Conservation (phyloP, 2,888 invertebrate genomes). For the Halictus quadricinctus region DNA sequence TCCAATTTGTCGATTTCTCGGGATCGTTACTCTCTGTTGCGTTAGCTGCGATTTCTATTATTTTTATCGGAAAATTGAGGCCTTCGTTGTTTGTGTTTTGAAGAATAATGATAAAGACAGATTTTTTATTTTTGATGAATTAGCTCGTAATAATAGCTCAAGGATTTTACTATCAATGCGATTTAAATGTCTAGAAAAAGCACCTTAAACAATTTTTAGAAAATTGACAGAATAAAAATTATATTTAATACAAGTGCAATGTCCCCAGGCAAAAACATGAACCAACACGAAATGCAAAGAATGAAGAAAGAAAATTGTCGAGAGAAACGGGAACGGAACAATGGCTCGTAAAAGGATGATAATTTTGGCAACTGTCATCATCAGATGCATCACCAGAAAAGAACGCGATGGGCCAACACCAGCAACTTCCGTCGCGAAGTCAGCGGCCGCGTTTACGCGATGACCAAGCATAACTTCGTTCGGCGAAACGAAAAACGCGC, state of each 20-base stretch:
- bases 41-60: background rate
- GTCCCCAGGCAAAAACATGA: background rate
- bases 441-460: constrained; percentile 27
- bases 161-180: no score
- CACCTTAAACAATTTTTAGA: no score
- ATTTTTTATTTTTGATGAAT: no score
- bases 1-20: background rate
- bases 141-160: no score
- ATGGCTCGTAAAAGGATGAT: background rate
- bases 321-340: background rate
- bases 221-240: no score
- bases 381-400: background rate
- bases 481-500: constrained; percentile 19
- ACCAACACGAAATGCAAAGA: background rate
- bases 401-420: constrained; percentile 30
- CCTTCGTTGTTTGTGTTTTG: no score
- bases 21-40: background rate
- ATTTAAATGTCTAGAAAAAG: no score
- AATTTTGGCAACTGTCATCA: background rate
- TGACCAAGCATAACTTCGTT: constrained; percentile 3
- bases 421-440: constrained; percentile 10
- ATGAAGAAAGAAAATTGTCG: background rate
- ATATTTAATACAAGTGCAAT: background rate
- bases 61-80: background rate
- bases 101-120: no score